A percentile compares a stretch with the other conserved stretches of the same genome.
These are phyloP conservation scores for Protophormia terraenovae DNA, from an alignment of 2,888 invertebrate species.

Conservation along the genomic window DNA sequence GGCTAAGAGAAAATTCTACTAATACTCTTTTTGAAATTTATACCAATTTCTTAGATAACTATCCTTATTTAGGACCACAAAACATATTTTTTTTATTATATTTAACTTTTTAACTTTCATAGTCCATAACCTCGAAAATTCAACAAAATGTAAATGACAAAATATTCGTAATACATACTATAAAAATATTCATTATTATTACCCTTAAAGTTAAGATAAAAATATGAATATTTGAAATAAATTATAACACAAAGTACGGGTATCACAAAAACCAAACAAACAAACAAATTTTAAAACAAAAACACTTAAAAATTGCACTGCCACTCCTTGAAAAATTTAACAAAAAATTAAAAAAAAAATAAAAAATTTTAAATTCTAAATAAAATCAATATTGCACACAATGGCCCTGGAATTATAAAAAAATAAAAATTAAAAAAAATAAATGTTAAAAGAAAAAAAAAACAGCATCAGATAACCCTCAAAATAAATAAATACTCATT, in stretches of 20 bases:
- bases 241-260: conserved; percentile 34
- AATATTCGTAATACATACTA: not conserved
- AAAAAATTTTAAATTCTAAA: conserved; percentile 65
- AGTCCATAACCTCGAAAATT: not conserved
- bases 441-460: conserved; percentile 37
- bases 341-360: conserved; percentile 24
- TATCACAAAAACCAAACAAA: not conserved
- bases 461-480: conserved; percentile 68
- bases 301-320: conserved; percentile 47
- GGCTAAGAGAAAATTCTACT: too few relatives aligned
- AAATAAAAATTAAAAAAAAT: conserved; percentile 33
- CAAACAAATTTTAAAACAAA: conserved; percentile 40
- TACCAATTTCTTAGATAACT: too few relatives aligned
- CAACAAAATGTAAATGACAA: not conserved
- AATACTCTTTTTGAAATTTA: too few relatives aligned
- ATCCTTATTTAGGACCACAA: too few relatives aligned
- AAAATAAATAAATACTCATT: conserved; percentile 66
- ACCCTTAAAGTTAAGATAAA: conserved; percentile 38
- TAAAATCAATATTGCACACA: conserved; percentile 66
- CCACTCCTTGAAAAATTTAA: conserved; percentile 62
- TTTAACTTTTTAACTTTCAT: too few relatives aligned
- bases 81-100: too few relatives aligned
- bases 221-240: conserved; percentile 51
- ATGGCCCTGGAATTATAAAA: conserved; percentile 62
- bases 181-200: not conserved